A percentile compares a stretch with the other conserved stretches of the same genome.
Evolutionary conservation across 2,797 vertebrate genomes (phyloP).

Genomic region (Crenichthys baileyi): DNA sequence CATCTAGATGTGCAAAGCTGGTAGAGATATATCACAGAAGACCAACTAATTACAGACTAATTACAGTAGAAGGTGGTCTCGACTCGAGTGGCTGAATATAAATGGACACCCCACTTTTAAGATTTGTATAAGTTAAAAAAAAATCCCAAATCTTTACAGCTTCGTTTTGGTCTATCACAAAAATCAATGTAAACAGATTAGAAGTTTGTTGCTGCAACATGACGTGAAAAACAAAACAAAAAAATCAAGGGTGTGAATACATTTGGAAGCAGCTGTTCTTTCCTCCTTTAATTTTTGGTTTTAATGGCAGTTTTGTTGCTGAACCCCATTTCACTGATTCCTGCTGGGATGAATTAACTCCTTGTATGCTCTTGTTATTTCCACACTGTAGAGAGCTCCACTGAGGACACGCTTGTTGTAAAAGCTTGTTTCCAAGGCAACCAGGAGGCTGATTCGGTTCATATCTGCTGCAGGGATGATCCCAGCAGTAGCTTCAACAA

Average conservation of each 20-base stretch:
- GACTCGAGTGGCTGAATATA: not conserved
- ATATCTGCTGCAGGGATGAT: conserved; percentile 49
- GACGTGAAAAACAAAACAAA: too few relatives aligned
- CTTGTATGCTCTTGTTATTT: conserved; percentile 24
- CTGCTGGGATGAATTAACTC: conserved; percentile 47
- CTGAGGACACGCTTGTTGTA: conserved; percentile 25
- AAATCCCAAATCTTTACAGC: not conserved
- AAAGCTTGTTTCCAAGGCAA: conserved; percentile 84
- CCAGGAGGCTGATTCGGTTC: conserved; percentile 65
- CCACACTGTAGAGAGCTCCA: conserved; percentile 13
- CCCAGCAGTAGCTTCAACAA: conserved; percentile 39
- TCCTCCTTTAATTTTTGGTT: not conserved
- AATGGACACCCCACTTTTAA: not conserved
- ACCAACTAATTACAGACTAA: not conserved
- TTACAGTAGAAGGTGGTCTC: not conserved
- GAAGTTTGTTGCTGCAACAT: too few relatives aligned
- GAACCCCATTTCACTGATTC: conserved; percentile 19
- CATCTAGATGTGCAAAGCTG: not conserved
- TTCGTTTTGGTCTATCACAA: not conserved
- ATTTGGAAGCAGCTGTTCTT: too few relatives aligned
- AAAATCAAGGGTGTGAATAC: too few relatives aligned
- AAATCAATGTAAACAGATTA: too few relatives aligned
- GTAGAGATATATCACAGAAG: too few relatives aligned
- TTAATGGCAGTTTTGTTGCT: conserved; percentile 13
- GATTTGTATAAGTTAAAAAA: not conserved